These are phyloP conservation scores for Gymnorhina tibicen DNA, from an alignment of 2,113 vertebrate species.

Conservation along the genomic window DNA sequence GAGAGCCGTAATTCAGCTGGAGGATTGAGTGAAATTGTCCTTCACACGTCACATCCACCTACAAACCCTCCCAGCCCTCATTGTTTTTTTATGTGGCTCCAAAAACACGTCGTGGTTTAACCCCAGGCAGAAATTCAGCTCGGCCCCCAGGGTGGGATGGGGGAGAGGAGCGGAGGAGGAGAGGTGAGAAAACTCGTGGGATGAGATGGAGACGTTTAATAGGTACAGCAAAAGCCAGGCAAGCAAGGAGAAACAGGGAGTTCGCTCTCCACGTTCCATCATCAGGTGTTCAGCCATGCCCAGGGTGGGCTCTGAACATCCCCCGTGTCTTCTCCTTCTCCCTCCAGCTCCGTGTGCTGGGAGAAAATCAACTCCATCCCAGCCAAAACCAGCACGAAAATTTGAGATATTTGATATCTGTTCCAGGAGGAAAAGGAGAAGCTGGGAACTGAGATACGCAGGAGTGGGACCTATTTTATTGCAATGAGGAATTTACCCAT, in stretches of 20 bases:
- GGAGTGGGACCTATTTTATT: background rate
- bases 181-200: background rate
- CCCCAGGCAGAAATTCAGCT: background rate
- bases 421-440: background rate
- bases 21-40: slow-evolving; percentile 53
- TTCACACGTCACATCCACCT: slow-evolving; percentile 13
- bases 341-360: background rate
- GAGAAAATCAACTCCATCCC: background rate
- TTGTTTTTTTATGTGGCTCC: slow-evolving; percentile 40
- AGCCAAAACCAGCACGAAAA: background rate
- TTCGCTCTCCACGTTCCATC: background rate
- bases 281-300: background rate
- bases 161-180: background rate
- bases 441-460: background rate
- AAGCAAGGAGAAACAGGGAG: background rate
- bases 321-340: background rate
- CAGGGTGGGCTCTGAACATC: background rate
- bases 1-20: slow-evolving; percentile 25
- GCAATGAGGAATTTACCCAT: background rate
- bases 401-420: background rate
- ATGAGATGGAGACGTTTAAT: background rate
- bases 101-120: background rate
- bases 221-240: background rate
- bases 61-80: slow-evolving; percentile 17
- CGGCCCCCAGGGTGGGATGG: background rate